These are phyloP conservation scores for Pseudeuparius sepicola DNA, from an alignment of 2,888 invertebrate genomes.

Conservation along the genomic window DNA sequence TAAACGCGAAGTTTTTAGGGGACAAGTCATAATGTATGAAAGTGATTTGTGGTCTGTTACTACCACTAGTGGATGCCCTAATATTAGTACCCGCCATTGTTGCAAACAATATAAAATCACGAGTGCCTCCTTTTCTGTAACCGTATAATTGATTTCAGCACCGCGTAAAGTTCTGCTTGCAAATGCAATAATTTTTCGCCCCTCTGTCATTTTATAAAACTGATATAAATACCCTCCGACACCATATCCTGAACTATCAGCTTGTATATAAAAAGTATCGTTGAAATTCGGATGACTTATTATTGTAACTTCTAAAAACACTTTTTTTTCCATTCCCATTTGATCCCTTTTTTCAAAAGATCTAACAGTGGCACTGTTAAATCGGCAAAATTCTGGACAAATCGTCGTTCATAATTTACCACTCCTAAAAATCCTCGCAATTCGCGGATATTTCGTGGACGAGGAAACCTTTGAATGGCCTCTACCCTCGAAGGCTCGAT, in stretches of 20 bases:
- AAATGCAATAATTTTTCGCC: constrained; percentile 17
- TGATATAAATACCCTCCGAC: constrained; percentile 10
- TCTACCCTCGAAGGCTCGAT: constrained; percentile 9
- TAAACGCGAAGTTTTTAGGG: constrained; percentile 12
- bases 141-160: constrained; percentile 6
- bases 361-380: constrained; percentile 9
- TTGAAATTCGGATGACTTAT: constrained; percentile 15
- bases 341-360: constrained; percentile 12
- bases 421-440: constrained; percentile 14
- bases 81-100: constrained; percentile 15
- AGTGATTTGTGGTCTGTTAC: constrained; percentile 18
- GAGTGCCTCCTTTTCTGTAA: constrained; percentile 16
- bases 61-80: constrained; percentile 11
- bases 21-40: constrained; percentile 10
- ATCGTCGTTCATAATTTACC: constrained; percentile 11
- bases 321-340: constrained; percentile 16
- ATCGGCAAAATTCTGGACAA: constrained; percentile 9
- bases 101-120: constrained; percentile 11
- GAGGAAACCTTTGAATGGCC: constrained; percentile 11
- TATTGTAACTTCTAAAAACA: constrained; percentile 12
- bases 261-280: constrained; percentile 6
- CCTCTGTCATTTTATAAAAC: constrained; percentile 4
- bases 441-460: constrained; percentile 13
- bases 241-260: no score
- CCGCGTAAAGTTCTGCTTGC: constrained; percentile 14